A percentile compares a stretch with the other conserved stretches of the same genome.
Conservation (phyloP, 2,797 vertebrate species). For the Falco cherrug region DNA sequence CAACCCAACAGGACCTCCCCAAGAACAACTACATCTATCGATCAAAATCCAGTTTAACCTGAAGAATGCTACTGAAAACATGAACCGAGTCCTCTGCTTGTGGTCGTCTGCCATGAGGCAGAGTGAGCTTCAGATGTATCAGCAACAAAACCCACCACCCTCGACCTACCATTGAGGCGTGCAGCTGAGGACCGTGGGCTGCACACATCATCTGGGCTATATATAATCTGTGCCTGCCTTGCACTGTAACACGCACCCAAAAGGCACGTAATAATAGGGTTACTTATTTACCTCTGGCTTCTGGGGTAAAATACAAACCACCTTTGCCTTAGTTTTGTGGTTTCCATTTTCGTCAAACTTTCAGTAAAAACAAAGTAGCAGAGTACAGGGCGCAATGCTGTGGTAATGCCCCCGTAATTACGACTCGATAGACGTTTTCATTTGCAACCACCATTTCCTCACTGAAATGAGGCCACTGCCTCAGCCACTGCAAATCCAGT, state of each 20-base stretch:
- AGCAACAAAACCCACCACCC: neutral
- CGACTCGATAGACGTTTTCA: neutral
- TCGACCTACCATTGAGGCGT: rapidly evolving
- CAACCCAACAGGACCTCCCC: neutral
- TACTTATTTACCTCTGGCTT: neutral
- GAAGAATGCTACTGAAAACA: neutral
- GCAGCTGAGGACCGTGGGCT: neutral
- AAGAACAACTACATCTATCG: neutral
- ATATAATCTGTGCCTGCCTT: neutral
- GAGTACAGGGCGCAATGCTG: neutral
- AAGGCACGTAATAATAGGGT: neutral
- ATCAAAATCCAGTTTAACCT: neutral
- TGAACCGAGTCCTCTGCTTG: neutral
- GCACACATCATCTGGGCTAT: neutral
- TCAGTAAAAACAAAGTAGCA: neutral
- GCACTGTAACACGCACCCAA: neutral
- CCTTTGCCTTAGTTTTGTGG: neutral
- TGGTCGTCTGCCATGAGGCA: neutral
- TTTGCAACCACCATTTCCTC: slow-evolving; percentile 42
- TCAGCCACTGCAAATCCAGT: neutral
- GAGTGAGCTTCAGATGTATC: neutral
- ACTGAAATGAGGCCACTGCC: neutral
- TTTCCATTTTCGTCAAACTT: neutral
- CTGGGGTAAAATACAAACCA: neutral
- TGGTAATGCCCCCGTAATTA: neutral